Base-by-base conservation (phyloP, 2,113 vertebrate genomes). In the Atrichornis clamosus region DNA sequence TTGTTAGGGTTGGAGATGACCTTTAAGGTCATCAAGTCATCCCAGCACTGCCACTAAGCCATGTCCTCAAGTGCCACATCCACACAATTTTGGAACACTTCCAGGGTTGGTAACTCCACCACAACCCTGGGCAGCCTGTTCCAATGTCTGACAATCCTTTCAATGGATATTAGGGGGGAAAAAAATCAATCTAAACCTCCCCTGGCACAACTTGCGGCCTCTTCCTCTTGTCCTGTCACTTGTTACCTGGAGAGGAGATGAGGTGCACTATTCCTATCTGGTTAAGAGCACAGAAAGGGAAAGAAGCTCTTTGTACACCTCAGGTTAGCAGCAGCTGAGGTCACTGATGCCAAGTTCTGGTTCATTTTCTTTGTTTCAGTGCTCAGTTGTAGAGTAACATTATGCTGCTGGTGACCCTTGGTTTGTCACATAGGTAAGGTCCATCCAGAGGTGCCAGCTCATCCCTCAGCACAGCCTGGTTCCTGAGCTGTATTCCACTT, bases 251-350 rank as follows among this genome's bases (percentile, higher is more conserved):
- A 52, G 52, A 52, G n/a, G 52, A 59, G 27, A 16, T 42, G 28
- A 35, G 5, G 9, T 33, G 50, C 70, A 7, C 32, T 79, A 2
- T 0, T 77, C 5, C 1, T 27, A 0, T 35, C 12, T 47, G 58
- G 12, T 65, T 77, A 42, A 53, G 55, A 58, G 68, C 41, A 69
- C 28, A 37, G 44, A 77, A 70, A 81, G 11, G 24, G n/a, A 6
- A 70, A 44, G 10, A 44, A 84, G 19, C 2, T 10, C 5, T 9
- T 46, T 16, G 1, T 21, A 23, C 2, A 1, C 5, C 11, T 58
- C 4, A 20, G 21, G 23, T 49, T 68, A 59, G 80, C 35, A 58
- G 49, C 39, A 20, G 32, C 11, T 26, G 24, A n/a, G 32, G n/a
- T 77, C 59, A 8, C 15, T 37, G 46, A 30, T 55, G 44, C 13